phyloP scores from a whole-genome alignment of 2,113 vertebrate genomes.

The Orcinus orca region DNA sequence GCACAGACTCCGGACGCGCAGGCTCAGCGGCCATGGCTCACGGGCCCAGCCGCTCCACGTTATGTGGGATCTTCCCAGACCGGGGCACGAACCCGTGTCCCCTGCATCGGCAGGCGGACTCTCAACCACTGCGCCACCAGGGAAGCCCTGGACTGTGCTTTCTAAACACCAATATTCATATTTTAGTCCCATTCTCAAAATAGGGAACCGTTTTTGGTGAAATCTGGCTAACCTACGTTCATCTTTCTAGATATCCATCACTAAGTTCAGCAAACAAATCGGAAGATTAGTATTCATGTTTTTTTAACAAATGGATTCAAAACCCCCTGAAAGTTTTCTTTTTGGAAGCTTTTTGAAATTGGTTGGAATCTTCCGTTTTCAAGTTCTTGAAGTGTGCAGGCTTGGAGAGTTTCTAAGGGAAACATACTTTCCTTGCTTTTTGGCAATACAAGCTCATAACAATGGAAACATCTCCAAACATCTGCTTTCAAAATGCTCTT shows the following conservation, averaged over 20 bases:
- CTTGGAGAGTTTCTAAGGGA: neutral
- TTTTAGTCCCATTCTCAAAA: neutral
- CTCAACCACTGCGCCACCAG: too few relatives aligned
- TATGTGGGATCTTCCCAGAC: too few relatives aligned
- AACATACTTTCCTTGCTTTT: neutral
- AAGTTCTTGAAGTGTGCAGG: neutral
- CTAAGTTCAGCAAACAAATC: neutral
- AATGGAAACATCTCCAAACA: constrained; percentile 18
- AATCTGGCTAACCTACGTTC: neutral
- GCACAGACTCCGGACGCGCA: too few relatives aligned
- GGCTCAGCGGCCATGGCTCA: too few relatives aligned
- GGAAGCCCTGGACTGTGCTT: neutral
- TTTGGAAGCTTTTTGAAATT: neutral
- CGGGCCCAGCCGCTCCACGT: too few relatives aligned
- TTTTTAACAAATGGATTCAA: neutral
- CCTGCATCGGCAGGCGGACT: too few relatives aligned
- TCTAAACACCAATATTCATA: neutral
- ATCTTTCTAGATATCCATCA: neutral
- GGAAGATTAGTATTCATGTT: neutral
- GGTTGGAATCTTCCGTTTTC: neutral
- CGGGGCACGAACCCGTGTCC: too few relatives aligned
- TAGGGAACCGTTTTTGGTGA: neutral
- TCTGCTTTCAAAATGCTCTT: neutral
- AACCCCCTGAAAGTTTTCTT: neutral
- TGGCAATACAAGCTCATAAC: neutral